phyloP scores from a whole-genome alignment of 2,113 vertebrate species.

The Hemichromis elongatus region DNA sequence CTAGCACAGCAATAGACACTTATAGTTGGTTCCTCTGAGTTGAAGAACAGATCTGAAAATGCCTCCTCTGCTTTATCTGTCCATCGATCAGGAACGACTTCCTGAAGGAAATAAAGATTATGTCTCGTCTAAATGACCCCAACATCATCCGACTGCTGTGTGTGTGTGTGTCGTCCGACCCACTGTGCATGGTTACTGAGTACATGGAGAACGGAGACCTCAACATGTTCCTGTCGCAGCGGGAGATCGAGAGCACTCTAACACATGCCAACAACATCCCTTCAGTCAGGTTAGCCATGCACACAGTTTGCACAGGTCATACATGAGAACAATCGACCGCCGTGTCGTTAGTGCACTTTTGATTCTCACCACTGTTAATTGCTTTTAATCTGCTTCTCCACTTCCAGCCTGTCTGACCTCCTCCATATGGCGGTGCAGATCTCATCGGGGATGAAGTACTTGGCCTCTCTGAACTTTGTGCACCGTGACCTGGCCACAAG shows the following conservation, averaged over 20 bases:
- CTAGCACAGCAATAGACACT: neutral
- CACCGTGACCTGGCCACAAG: constrained; percentile 82
- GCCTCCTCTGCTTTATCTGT: neutral
- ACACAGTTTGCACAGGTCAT: neutral
- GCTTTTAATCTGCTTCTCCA: neutral
- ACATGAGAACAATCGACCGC: neutral
- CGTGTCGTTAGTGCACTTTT: neutral
- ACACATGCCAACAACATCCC: constrained; percentile 71
- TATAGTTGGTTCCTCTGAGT: neutral
- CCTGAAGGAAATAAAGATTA: constrained; percentile 86
- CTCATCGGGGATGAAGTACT: constrained; percentile 80
- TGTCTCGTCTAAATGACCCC: constrained; percentile 81
- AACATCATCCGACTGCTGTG: constrained; percentile 86
- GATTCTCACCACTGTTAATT: neutral
- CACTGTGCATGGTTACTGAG: constrained; percentile 78
- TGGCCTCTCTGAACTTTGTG: constrained; percentile 83
- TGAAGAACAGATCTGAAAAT: neutral
- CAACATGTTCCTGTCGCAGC: constrained; percentile 78
- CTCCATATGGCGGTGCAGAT: constrained; percentile 85
- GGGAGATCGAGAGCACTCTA: constrained; percentile 77
- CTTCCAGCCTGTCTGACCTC: constrained; percentile 73
- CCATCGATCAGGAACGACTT: constrained; percentile 75
- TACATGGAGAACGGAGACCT: constrained; percentile 79
- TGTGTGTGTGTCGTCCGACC: constrained; percentile 79
- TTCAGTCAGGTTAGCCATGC: constrained; percentile 51